A percentile compares a stretch with the other conserved stretches of the same genome.
These are phyloP conservation scores for Augochlora pura DNA, from an alignment of 1,140 invertebrate species.

Conservation along the genomic window DNA sequence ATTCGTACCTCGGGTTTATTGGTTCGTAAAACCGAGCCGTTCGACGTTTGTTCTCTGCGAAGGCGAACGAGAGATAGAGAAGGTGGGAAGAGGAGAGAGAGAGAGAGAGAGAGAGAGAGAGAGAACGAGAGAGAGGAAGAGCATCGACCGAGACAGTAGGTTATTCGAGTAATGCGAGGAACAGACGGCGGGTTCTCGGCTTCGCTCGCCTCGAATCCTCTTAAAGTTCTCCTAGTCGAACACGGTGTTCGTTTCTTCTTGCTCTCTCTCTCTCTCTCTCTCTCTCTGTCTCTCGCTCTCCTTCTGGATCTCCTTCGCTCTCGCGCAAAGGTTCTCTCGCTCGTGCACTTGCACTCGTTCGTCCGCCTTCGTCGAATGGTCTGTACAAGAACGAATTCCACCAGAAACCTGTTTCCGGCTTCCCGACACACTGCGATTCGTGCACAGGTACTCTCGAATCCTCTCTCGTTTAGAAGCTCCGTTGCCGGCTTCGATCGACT, in stretches of 20 bases:
- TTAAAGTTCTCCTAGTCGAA: conserved; percentile 3
- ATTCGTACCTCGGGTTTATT: conserved; percentile 5
- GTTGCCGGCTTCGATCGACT: conserved; percentile 47
- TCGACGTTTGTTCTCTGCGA: not conserved
- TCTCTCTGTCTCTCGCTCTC: no score
- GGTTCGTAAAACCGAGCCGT: not conserved
- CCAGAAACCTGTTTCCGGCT: conserved; percentile 56
- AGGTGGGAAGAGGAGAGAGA: no score
- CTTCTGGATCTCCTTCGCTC: no score
- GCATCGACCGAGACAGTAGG: conserved; percentile 14
- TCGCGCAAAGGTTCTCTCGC: no score
- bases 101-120: not conserved
- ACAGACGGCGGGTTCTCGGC: not conserved
- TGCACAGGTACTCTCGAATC: conserved; percentile 16
- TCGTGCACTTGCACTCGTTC: not conserved
- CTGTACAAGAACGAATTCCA: conserved; percentile 41
- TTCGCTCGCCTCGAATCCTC: not conserved
- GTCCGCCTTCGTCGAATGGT: not conserved
- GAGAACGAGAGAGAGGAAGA: not conserved
- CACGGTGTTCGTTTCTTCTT: not conserved
- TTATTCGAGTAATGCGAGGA: conserved; percentile 13
- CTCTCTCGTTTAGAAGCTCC: conserved; percentile 23
- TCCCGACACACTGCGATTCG: conserved; percentile 35
- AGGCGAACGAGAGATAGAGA: not conserved
- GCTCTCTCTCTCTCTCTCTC: not conserved